phyloP scores from a whole-genome alignment of 2,888 invertebrate genomes.

The Ethmia dodecea region DNA sequence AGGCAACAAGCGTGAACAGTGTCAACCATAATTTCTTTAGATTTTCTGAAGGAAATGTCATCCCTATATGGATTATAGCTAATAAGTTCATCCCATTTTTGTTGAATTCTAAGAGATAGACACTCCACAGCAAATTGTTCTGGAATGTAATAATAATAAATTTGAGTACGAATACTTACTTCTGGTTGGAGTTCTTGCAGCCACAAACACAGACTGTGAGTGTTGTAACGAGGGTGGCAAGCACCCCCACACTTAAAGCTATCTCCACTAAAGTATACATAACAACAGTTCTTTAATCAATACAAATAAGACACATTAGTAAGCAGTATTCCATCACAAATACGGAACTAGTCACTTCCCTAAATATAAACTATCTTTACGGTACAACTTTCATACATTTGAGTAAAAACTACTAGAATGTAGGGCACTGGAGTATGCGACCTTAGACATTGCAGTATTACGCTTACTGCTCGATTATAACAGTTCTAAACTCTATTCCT shows the following conservation, averaged over 20 bases:
- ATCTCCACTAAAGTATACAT: constrained; percentile 69
- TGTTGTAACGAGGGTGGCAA: constrained; percentile 63
- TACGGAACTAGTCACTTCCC: constrained; percentile 49
- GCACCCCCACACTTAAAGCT: constrained; percentile 61
- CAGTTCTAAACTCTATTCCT: no score
- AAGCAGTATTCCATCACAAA: constrained; percentile 45
- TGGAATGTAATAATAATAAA: no score
- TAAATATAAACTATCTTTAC: constrained; percentile 46
- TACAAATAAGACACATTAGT: constrained; percentile 25
- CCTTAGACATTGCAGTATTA: neutral
- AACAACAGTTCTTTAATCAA: constrained; percentile 46
- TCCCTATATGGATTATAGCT: no score
- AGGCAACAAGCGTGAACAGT: no score
- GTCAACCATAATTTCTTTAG: no score
- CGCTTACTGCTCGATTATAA: no score
- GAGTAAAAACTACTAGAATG: constrained; percentile 56
- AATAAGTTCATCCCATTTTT: no score
- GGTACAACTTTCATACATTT: constrained; percentile 70
- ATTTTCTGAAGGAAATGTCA: no score
- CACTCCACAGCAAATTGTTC: no score
- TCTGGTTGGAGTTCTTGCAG: constrained; percentile 85
- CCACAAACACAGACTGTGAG: constrained; percentile 84
- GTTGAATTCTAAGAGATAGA: no score
- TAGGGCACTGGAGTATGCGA: constrained; percentile 44
- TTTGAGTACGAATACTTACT: constrained; percentile 74